A percentile compares a stretch with the other conserved stretches of the same genome.
phyloP scores from a whole-genome alignment of 2,888 invertebrate species.

The Sinopyrophorus schimmeli region DNA sequence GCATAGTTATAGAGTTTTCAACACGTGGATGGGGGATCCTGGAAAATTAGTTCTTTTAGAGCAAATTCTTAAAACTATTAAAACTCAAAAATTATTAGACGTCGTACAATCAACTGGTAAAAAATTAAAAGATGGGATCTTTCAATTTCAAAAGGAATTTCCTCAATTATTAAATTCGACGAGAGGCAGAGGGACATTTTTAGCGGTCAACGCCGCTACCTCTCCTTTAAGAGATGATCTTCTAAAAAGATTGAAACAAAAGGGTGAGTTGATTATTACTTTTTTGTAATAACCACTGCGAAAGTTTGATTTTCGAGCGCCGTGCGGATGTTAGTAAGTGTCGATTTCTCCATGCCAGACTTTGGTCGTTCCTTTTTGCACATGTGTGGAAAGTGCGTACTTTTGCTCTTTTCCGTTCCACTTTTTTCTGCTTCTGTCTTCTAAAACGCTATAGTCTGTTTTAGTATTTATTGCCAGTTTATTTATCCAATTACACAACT shows the following conservation, averaged over 20 bases:
- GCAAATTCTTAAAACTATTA: conserved; percentile 79
- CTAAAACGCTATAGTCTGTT: no score
- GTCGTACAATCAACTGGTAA: conserved; percentile 74
- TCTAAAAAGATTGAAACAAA: conserved; percentile 66
- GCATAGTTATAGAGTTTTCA: conserved; percentile 87
- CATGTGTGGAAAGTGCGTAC: no score
- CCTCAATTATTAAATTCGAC: conserved; percentile 74
- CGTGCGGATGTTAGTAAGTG: not conserved
- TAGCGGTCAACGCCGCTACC: conserved; percentile 73
- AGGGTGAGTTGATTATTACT: conserved; percentile 64
- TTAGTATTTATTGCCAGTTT: no score
- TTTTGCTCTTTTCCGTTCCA: no score
- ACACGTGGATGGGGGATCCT: conserved; percentile 99
- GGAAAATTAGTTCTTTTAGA: conserved; percentile 87
- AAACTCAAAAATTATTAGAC: conserved; percentile 74
- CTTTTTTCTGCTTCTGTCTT: no score
- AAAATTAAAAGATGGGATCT: conserved; percentile 66
- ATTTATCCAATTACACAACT: no score
- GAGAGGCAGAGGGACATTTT: conserved; percentile 86
- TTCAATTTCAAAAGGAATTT: conserved; percentile 69
- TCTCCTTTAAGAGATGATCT: conserved; percentile 72
- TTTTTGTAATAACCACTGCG: no score
- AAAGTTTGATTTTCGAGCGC: no score
- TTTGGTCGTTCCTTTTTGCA: no score
- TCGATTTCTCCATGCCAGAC: no score